These are phyloP conservation scores for Parazoanthus atlanticus DNA, from an alignment of 92 coral and sea anemone species.

Conservation along the genomic window DNA sequence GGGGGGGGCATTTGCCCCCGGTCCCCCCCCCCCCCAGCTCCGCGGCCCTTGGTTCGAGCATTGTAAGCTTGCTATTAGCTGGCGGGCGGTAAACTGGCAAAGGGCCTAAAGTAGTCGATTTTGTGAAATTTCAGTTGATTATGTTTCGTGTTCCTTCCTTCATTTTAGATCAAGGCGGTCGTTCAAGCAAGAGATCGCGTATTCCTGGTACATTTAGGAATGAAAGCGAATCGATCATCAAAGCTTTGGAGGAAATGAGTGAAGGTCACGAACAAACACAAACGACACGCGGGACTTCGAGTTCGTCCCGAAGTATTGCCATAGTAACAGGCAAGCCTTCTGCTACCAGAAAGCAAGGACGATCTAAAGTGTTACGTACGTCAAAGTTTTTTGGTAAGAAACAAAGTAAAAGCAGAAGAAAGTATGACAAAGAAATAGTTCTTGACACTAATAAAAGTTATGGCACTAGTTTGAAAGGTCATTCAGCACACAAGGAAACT, in stretches of 20 bases:
- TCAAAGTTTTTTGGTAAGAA: background rate
- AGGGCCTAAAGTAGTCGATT: too few relatives aligned
- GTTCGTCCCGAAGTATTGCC: background rate
- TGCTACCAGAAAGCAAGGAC: background rate
- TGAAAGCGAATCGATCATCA: constrained; percentile 40
- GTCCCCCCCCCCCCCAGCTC: too few relatives aligned
- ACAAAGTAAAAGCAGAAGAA: background rate
- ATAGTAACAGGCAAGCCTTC: background rate
- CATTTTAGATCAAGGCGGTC: background rate
- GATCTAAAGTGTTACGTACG: background rate
- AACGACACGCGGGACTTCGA: background rate
- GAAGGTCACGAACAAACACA: background rate
- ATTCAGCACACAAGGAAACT: background rate
- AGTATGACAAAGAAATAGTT: background rate
- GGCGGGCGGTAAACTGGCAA: background rate
- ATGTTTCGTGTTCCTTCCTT: background rate
- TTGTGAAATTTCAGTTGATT: too few relatives aligned
- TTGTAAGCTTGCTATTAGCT: background rate
- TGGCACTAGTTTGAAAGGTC: background rate
- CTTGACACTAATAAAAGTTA: background rate
- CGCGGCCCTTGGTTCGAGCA: too few relatives aligned
- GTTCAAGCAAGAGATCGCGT: constrained; percentile 5
- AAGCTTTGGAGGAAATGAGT: constrained; percentile 43
- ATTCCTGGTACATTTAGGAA: background rate
- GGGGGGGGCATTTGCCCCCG: too few relatives aligned